Percentiles rank a stretch among this genome's conserved stretches.
These are phyloP conservation scores for Stichodactyla mertensii DNA, from an alignment of 64 coral and sea anemone species.

Conservation along the genomic window DNA sequence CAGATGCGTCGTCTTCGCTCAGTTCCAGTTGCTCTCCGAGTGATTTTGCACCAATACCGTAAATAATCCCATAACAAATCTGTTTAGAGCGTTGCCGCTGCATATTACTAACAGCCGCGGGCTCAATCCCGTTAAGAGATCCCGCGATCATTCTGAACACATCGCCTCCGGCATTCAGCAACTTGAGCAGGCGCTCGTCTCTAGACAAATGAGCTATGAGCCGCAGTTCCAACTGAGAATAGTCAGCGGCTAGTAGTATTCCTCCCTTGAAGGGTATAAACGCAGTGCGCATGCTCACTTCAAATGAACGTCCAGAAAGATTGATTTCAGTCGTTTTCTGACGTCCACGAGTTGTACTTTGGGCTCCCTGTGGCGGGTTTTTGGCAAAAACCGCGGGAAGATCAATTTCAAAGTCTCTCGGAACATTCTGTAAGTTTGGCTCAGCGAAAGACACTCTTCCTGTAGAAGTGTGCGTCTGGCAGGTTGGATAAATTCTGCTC, in stretches of 20 bases:
- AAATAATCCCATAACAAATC: conserved; percentile 94
- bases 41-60: conserved; percentile 91
- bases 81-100: conserved; percentile 93
- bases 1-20: conserved; percentile 69
- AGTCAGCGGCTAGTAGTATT: conserved; percentile 88
- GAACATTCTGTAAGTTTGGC: conserved; percentile 96
- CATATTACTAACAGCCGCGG: conserved; percentile 52
- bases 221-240: conserved; percentile 96
- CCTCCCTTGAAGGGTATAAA: conserved; percentile 81
- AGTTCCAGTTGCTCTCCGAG: conserved; percentile 80
- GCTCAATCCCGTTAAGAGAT: conserved; percentile 54
- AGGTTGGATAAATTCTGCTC: conserved; percentile 66
- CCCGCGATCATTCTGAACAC: conserved; percentile 96
- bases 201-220: conserved; percentile 89
- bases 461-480: conserved; percentile 78
- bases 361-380: conserved; percentile 61
- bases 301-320: background rate
- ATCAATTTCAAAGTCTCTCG: conserved; percentile 85
- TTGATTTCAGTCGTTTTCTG: conserved; percentile 23
- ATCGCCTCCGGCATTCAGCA: conserved; percentile 84
- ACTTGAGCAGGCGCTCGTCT: conserved; percentile 59
- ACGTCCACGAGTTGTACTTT: conserved; percentile 18
- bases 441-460: conserved; percentile 87
- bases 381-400: conserved; percentile 77
- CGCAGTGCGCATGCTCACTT: conserved; percentile 94